These are phyloP conservation scores for Crematogaster levior DNA, from an alignment of 2,888 invertebrate genomes.

Conservation along the genomic window DNA sequence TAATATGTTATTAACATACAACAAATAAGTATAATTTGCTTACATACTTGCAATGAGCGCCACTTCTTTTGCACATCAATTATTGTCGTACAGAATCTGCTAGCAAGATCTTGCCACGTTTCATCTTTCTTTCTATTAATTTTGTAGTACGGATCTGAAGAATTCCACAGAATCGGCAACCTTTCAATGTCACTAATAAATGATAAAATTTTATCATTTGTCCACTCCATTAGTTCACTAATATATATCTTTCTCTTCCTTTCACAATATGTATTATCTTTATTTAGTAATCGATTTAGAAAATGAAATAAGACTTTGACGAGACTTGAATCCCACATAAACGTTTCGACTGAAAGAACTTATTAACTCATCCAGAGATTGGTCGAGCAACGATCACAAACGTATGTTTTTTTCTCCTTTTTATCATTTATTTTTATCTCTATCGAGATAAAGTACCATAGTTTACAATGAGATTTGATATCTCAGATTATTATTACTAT, in stretches of 20 bases:
- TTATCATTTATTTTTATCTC: not conserved
- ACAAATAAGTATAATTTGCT: not conserved
- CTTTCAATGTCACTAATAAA: constrained; percentile 6
- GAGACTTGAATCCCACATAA: not conserved
- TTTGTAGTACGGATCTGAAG: constrained; percentile 11
- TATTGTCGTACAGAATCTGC: not conserved
- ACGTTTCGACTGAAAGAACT: not conserved
- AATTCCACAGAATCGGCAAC: constrained; percentile 1
- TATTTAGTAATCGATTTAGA: not conserved
- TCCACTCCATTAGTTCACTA: constrained; percentile 12
- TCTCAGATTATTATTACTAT: not conserved
- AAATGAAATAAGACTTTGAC: not conserved
- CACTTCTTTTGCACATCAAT: constrained; percentile 7
- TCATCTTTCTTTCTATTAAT: constrained; percentile 7
- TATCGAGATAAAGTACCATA: not conserved
- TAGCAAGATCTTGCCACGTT: constrained; percentile 1
- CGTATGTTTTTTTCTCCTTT: not conserved
- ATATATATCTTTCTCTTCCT: not conserved
- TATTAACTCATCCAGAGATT: not conserved
- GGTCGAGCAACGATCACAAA: constrained; percentile 10
- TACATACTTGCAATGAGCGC: not conserved
- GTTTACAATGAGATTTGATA: not conserved
- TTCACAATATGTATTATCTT: not conserved
- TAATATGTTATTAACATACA: not conserved
- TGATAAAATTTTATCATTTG: constrained; percentile 10